phyloP scores from a whole-genome alignment of 2,888 invertebrate genomes.

The Agriotes lineatus region DNA sequence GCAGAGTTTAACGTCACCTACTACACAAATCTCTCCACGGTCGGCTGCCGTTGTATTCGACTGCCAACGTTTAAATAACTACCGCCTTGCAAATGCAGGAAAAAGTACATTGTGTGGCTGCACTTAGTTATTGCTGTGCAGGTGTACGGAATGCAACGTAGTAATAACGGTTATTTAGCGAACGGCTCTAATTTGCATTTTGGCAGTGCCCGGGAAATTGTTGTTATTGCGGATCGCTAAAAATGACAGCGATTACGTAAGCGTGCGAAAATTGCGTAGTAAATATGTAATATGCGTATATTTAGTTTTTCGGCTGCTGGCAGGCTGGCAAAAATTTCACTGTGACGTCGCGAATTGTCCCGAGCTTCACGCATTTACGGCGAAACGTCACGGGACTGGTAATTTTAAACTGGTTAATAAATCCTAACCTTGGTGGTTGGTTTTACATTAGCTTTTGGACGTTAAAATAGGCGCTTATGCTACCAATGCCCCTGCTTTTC shows the following conservation, averaged over 20 bases:
- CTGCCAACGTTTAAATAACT: constrained; percentile 36
- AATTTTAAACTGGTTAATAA: constrained; percentile 17
- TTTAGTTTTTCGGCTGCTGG: constrained; percentile 23
- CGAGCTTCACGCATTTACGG: neutral
- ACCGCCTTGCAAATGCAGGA: constrained; percentile 11
- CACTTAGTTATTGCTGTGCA: constrained; percentile 22
- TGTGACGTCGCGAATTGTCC: constrained; percentile 22
- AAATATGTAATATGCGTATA: constrained; percentile 20
- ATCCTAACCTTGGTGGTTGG: constrained; percentile 13
- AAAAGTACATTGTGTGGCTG: constrained; percentile 19
- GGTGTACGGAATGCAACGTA: constrained; percentile 10
- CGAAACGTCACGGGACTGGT: constrained; percentile 10
- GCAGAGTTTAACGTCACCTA: constrained; percentile 25
- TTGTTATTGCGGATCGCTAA: constrained; percentile 6
- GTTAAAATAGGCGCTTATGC: constrained; percentile 24
- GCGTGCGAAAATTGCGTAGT: constrained; percentile 18
- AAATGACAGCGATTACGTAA: constrained; percentile 27
- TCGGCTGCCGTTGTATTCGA: constrained; percentile 23
- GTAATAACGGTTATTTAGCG: neutral
- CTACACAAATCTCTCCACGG: constrained; percentile 30
- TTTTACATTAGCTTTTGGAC: constrained; percentile 5
- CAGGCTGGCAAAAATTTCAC: constrained; percentile 17
- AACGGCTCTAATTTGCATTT: constrained; percentile 5
- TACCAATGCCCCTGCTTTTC: constrained; percentile 16
- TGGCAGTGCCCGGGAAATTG: neutral